Evolutionary conservation across 2,113 vertebrate species (phyloP), one percentile per base, ranked within the genome.

Genomic region (Tylochromis polylepis): DNA sequence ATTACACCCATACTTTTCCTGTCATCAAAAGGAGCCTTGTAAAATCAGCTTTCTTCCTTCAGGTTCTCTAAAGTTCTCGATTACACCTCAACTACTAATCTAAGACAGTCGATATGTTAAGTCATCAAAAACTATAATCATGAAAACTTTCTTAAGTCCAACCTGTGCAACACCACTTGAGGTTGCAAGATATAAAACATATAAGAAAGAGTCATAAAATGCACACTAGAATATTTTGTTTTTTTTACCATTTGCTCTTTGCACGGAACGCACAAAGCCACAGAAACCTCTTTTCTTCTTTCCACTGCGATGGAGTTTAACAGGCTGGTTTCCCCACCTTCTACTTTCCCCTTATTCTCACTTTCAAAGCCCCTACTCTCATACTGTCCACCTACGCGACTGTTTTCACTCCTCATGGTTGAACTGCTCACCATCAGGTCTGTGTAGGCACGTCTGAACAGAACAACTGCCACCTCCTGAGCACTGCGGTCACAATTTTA

Each of bases 361-460:
- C 38, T 70, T 77, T 58, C 72, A 75, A 12, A 85, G 59, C 53
- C 86, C 53, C 51, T 22, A 3, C 22, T 84, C 7, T 88, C 38
- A 57, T 0, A 81, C 77, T 78, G 81, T 87, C 79, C 46, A 20
- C 91, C 90, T 83, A 94, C 93, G 41, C 11, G 0, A 22, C 6
- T 6, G 14, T 14, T 84, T 83, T 85, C 16, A 65, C 86, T 70
- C 18, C 9, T 12, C 6, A 6, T 8, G 2, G 3, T 14, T 53
- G 11, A 58, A 78, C 16, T 6, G 20, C 11, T 78, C 29, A 67
- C 27, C n/a, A 10, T 38, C 11, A 0, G 5, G 5, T 3, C 53
- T 51, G 12, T 18, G 53, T 14, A 41, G 46, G 34, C 78, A 82
- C 10, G 24, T 15, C 29, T 27, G 34, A 51, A 65, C 18, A 15